phyloP scores from a whole-genome alignment of 1,140 invertebrate species.

The Sipha flava region DNA sequence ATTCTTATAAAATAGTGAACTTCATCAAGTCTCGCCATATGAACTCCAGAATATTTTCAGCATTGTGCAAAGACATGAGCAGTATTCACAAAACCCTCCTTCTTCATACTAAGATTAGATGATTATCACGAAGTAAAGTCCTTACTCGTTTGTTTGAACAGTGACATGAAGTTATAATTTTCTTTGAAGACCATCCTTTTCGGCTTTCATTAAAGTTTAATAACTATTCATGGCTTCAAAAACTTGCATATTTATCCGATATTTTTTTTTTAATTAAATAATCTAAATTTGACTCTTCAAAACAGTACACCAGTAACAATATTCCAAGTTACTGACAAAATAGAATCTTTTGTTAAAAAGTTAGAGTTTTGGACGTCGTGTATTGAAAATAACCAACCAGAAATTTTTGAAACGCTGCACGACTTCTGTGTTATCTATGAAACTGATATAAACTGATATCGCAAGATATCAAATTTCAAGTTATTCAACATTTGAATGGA shows the following conservation, averaged over 20 bases:
- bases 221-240: not conserved
- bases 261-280: not conserved
- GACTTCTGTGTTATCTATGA: not conserved
- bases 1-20: not conserved
- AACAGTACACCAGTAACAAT: not conserved
- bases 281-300: not conserved
- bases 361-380: not conserved
- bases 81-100: not conserved
- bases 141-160: not conserved
- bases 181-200: not conserved
- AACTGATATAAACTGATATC: not conserved
- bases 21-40: not conserved
- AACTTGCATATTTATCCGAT: not conserved
- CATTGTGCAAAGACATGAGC: not conserved
- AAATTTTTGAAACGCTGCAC: not conserved
- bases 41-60: not conserved
- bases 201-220: not conserved
- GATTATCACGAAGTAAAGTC: not conserved
- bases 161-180: not conserved
- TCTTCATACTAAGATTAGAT: not conserved
- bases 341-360: no score
- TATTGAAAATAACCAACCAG: not conserved
- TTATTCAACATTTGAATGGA: not conserved
- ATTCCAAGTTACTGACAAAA: not conserved
- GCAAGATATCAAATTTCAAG: not conserved